phyloP scores from a whole-genome alignment of 2,888 invertebrate species.

The Phortica magna region DNA sequence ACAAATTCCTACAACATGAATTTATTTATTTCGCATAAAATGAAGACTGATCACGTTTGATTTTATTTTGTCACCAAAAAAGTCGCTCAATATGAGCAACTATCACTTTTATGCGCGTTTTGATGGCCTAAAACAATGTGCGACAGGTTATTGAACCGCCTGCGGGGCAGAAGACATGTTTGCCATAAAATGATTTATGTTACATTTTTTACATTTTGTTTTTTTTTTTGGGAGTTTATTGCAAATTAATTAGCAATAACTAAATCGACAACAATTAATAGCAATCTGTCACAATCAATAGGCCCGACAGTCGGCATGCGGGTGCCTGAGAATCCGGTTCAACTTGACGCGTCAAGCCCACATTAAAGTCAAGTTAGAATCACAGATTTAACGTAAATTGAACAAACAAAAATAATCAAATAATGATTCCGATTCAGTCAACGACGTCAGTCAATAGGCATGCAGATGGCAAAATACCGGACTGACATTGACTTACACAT shows the following conservation, averaged over 20 bases:
- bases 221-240: neutral
- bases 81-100: conserved; percentile 36
- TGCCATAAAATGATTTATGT: no score
- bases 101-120: conserved; percentile 57
- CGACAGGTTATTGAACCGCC: conserved; percentile 64
- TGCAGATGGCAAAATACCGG: neutral
- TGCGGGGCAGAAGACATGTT: conserved; percentile 43
- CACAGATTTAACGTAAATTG: neutral
- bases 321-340: conserved; percentile 2
- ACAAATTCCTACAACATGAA: no score
- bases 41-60: no score
- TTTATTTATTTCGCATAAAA: no score
- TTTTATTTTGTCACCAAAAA: neutral
- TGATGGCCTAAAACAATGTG: conserved; percentile 41
- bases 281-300: neutral
- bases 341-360: neutral
- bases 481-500: conserved; percentile 22
- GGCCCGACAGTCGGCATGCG: neutral
- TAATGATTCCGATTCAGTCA: neutral
- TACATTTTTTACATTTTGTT: no score
- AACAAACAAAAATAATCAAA: neutral
- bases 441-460: neutral
- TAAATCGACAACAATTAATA: neutral
- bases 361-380: neutral
- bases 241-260: neutral